Base-by-base conservation (phyloP, 2,888 invertebrate species). In the Adelognathus sp. region DNA sequence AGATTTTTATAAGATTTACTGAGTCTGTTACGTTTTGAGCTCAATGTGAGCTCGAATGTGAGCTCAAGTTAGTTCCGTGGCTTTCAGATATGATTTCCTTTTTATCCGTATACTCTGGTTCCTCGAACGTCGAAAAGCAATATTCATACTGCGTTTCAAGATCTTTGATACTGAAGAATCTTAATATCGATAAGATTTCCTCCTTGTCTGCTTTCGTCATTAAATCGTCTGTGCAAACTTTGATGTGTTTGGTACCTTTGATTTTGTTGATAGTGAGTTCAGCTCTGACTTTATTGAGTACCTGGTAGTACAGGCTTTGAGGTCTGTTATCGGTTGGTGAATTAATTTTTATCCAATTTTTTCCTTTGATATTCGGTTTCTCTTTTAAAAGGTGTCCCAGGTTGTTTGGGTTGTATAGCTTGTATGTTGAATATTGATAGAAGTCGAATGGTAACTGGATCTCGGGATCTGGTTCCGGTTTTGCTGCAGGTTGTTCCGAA, bases 31-130 rank as follows among this genome's bases (percentile, higher is more conserved):
- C 54, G 18, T 41, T 67, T 41, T 56, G 41, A 44, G 56, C n/a
- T n/a, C n/a, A n/a, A n/a, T n/a, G n/a, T n/a, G n/a, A n/a, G n/a
- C n/a, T n/a, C n/a, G n/a, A 50, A n/a, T 72, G 41, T 36, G 54
- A 54, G 21, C 63, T 54, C 9, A 56, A 6, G 5, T 52, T 54
- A 2, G 41, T 41, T 18, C 44, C 29, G 11, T 72, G 72, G 11
- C 33, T 52, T 21, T 63, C 56, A 36, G 64, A 24, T 36, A 66
- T 56, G 18, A 70, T 60, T 60, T 60, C 39, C 50, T 70, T n/a
- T 31, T 64, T 66, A 29, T 73, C 64, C 9, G 73, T 66, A 21
- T 64, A 63, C 16, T 73, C 73, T n/a, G 58, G 46, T 64, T 73
- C 54, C 24, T 73, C 41, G 11, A 73, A 64, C 18, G 21, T 69